These are phyloP conservation scores for Catocala fraxini DNA, from an alignment of 2,888 invertebrate species.

Conservation along the genomic window DNA sequence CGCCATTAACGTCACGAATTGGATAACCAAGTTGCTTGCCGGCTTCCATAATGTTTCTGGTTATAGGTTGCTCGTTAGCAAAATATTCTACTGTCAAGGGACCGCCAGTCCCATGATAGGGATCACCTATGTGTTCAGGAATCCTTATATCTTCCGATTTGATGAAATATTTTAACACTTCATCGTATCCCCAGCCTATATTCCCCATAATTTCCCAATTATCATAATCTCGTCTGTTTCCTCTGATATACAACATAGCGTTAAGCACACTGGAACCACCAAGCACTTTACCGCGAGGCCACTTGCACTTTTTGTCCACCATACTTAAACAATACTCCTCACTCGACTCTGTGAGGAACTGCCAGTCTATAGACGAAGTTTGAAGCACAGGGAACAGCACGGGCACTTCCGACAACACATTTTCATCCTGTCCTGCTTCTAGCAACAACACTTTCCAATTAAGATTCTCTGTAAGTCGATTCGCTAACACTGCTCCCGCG, in stretches of 20 bases:
- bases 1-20: slow-evolving; percentile 92
- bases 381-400: slow-evolving; percentile 91
- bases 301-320: slow-evolving; percentile 89
- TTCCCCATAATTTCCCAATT: slow-evolving; percentile 93
- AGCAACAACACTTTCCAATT: slow-evolving; percentile 92
- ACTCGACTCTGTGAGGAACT: slow-evolving; percentile 92
- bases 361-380: slow-evolving; percentile 93
- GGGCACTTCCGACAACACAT: slow-evolving; percentile 91
- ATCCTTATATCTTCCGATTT: slow-evolving; percentile 93
- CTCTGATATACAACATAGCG: slow-evolving; percentile 96
- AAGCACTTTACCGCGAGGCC: slow-evolving; percentile 93
- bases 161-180: slow-evolving; percentile 92
- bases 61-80: slow-evolving; percentile 90
- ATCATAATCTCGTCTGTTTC: slow-evolving; percentile 95
- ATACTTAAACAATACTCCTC: slow-evolving; percentile 90
- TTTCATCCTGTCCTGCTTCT: slow-evolving; percentile 93
- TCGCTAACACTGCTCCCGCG: slow-evolving; percentile 93
- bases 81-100: slow-evolving; percentile 92
- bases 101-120: slow-evolving; percentile 91
- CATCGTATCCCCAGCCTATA: slow-evolving; percentile 93
- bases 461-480: slow-evolving; percentile 91
- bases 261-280: slow-evolving; percentile 95
- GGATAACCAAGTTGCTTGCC: slow-evolving; percentile 91
- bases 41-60: slow-evolving; percentile 90
- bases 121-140: slow-evolving; percentile 85